Evolutionary conservation across 1,140 invertebrate species (phyloP), one percentile per base, ranked within the genome.

Genomic region (Drosophila ironensis): DNA sequence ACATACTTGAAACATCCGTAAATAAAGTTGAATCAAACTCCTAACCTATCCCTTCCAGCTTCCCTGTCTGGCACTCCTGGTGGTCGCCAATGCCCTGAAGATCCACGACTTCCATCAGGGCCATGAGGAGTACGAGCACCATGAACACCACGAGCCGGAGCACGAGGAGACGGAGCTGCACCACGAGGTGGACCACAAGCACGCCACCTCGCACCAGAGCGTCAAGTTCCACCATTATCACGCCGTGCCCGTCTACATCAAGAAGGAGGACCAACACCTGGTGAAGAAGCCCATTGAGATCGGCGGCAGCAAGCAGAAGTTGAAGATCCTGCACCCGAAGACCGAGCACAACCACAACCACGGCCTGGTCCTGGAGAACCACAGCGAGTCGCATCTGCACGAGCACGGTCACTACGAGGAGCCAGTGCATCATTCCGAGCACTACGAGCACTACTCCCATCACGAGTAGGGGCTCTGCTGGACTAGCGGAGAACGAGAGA

Each of bases 221-320:
- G 92, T 93, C 61, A 93, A 93, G 67, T 92, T 93, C 70, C 92
- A 93, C 72, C 93, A 93, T 64, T 93, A 92, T 86, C 93, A 93
- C 64, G 91, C 93, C 4, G 93, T 93, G 5, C 93, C 93, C 8
- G 92, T 93, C 2, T 93, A 93, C 84, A 90, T 93, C 2, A 93
- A 93, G 89, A 93, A 93, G 72, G 93, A 93, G 77, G 92, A 93
- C 82, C 91, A 91, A 72, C 92, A 93, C 75, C 84, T 93, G 25
- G 86, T 93, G 6, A 91, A 93, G 63, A 92, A 93, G 64, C 93
- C 93, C 5, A 87, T 93, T 38, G 92, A 93, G 67, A 92, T 92
- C 66, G 92, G 93, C 28, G 92, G 92, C 63, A 92, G 91, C 64
- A 92, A 92, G 61, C 91, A 92, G 59, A 91, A 92, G 72, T 70